A percentile compares a stretch with the other conserved stretches of the same genome.
These are phyloP conservation scores for Bruchidius siliquastri DNA, from an alignment of 2,888 invertebrate species.

Conservation along the genomic window DNA sequence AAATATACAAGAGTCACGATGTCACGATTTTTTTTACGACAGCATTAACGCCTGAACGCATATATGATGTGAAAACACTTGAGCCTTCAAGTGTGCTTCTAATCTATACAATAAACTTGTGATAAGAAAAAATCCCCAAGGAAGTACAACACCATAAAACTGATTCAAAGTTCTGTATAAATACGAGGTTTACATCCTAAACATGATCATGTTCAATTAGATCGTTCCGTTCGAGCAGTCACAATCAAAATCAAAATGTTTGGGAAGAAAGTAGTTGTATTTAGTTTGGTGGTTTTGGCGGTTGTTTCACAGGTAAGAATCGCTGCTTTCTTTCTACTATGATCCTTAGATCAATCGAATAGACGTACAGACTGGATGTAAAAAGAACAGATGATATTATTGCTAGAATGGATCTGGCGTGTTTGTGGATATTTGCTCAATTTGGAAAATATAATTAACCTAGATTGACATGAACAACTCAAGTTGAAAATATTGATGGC, in stretches of 20 bases:
- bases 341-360: no score
- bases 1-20: neutral
- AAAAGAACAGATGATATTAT: no score
- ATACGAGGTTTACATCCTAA: neutral
- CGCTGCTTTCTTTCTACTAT: neutral
- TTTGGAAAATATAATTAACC: no score
- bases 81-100: neutral
- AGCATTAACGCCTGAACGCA: neutral
- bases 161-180: neutral
- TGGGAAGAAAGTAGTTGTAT: neutral
- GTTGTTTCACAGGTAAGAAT: constrained; percentile 1
- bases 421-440: no score
- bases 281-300: neutral
- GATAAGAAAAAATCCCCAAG: neutral
- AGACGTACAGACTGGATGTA: no score
- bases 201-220: neutral
- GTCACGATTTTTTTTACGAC: neutral
- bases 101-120: neutral
- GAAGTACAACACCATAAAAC: neutral
- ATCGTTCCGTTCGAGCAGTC: neutral
- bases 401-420: no score
- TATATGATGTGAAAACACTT: neutral
- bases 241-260: neutral
- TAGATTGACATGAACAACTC: no score
- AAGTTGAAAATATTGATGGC: no score